Conservation (phyloP, 2,797 vertebrate genomes). For the Esox lucius region DNA sequence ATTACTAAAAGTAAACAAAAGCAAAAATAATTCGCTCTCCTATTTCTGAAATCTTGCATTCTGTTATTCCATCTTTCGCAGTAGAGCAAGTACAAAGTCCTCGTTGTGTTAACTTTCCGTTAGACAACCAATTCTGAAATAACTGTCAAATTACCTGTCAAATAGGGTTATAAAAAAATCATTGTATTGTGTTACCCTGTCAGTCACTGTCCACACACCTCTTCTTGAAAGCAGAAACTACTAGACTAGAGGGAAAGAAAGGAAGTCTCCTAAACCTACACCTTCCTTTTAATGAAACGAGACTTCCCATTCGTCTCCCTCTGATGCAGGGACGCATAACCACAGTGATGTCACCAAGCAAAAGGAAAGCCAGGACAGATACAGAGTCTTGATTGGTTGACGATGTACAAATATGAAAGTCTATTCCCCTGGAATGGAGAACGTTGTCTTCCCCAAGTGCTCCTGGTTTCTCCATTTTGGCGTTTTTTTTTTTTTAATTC, state of each 20-base stretch:
- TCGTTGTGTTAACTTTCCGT: background rate
- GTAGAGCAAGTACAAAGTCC: conserved; percentile 42
- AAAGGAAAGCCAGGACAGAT: conserved; percentile 28
- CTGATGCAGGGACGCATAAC: conserved; percentile 47
- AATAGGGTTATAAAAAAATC: conserved; percentile 32
- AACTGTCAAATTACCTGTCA: conserved; percentile 30
- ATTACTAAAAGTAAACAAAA: conserved; percentile 24
- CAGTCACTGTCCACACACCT: conserved; percentile 20
- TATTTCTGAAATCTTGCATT: conserved; percentile 10
- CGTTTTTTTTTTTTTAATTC: background rate
- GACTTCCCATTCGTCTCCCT: conserved; percentile 26
- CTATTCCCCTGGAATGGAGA: conserved; percentile 42
- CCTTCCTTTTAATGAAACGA: conserved; percentile 38
- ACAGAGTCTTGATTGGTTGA: conserved; percentile 40
- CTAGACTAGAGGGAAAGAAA: conserved; percentile 50
- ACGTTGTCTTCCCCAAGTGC: conserved; percentile 40
- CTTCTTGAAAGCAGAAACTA: conserved; percentile 31
- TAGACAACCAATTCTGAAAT: conserved; percentile 28
- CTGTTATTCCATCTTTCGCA: conserved; percentile 14
- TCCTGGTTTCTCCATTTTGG: conserved; percentile 5
- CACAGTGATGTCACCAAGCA: conserved; percentile 54
- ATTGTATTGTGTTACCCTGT: conserved; percentile 15
- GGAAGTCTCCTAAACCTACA: conserved; percentile 50
- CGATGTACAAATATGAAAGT: conserved; percentile 63
- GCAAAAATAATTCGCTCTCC: conserved; percentile 18